Evolutionary conservation across 2,888 invertebrate genomes (phyloP), one percentile per base, ranked within the genome.

Genomic region (Tryphoninae sp.): DNA sequence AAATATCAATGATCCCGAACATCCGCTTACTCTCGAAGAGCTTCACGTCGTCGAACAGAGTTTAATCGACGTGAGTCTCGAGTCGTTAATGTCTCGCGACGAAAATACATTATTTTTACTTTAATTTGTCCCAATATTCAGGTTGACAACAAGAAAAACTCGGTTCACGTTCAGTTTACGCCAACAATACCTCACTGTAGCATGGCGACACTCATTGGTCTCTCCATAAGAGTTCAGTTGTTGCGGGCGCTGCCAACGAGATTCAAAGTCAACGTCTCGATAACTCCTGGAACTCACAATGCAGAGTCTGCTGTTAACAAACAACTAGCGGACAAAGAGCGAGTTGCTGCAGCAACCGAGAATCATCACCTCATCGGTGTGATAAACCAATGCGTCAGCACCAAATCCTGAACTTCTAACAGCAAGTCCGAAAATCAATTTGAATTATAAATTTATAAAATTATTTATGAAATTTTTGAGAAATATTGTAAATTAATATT

Each of bases 131-230:
- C 33, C 33, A 33, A 33, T 67, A 26, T 78, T 73, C 87, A 95
- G 92, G 96, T 98, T 0, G 94, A 96, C 90, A 96, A 98, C 92
- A 93, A 94, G 64, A 93, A 94, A 0, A 97, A 96, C 89, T 93
- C 92, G 8, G 95, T 98, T 0, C 92, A 94, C 85, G 94, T 99
- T 0, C 93, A 95, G 81, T 99, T 98, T 92, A 99, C 99, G 0
- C 99, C 99, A 0, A 99, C 99, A 0, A 99, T 99, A 87, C 99
- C 99, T 0, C 99, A 99, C 89, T 99, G 99, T 89, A 98, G 98
- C 87, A 98, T 99, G 98, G 99, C 99, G 1, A 98, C 99, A 0
- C 92, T 99, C 51, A 98, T 95, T 83, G 97, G 99, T 1, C 93
- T 99, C 0, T 97, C 98, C 0, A 98, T 99, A 86, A 93, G 97